Base-by-base conservation (phyloP, 2,888 invertebrate species). In the Drosophila helvetica region DNA sequence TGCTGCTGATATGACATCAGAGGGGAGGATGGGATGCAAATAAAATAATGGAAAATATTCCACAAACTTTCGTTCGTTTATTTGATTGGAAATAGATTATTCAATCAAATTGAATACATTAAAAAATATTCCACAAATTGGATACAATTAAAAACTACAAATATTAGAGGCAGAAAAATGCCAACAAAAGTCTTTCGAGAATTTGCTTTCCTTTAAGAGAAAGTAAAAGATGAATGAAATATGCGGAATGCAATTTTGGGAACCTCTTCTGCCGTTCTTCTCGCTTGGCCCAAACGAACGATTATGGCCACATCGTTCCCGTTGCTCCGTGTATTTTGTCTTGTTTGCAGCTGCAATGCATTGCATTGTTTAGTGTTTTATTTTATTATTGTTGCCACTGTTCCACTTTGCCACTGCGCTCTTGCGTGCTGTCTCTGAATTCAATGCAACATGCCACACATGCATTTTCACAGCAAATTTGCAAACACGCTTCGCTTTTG, bases 401-500 rank as follows among this genome's bases (percentile, higher is more conserved):
- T n/a, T n/a, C n/a, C n/a, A n/a, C n/a, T n/a, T n/a, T n/a, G n/a
- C n/a, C n/a, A n/a, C n/a, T n/a, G 10, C 1, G 30, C 33, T 33
- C 5, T 15, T 38, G 15, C 15, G 2, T 7, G 7, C 60, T 86
- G 83, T 78, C 75, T 74, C 82, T 71, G 80, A 88, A 82, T 75
- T 79, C 82, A 83, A 88, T 88, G 83, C 83, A 79, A 83, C 86
- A 83, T 74, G 70, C 79, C 74, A 75, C 83, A 82, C 85, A 38
- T 38, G 15, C 33, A 88, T 82, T 88, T 86, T 88, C 88, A 79
- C 82, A 83, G 86, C 70, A 79, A 77, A 83, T 82, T 88, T 82
- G 67, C 88, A 83, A 58, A 59, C 70, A 54, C 30, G 52, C 30
- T 38, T 50, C 55, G 67, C 54, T 58, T 62, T 74, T 68, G 75